Percentiles rank a stretch among this genome's conserved stretches.
These are phyloP conservation scores for Maniola jurtina DNA, from an alignment of 1,140 invertebrate genomes.

Conservation along the genomic window DNA sequence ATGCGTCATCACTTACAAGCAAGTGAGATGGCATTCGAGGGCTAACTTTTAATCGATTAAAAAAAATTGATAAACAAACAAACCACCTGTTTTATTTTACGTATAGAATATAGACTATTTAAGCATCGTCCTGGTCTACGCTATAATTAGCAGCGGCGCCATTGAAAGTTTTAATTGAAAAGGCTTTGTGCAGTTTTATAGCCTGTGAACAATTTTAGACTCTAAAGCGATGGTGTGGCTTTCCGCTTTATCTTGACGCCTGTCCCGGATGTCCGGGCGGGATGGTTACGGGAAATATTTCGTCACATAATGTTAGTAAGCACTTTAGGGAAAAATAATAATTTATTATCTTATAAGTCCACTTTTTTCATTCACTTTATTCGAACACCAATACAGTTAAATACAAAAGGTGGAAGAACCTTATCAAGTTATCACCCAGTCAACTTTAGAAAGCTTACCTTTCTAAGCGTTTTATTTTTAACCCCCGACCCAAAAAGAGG, in stretches of 20 bases:
- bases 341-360: too few relatives aligned
- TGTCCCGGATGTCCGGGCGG: constrained; percentile 23
- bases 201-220: constrained; percentile 65
- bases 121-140: constrained; percentile 57
- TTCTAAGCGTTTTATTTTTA: too few relatives aligned
- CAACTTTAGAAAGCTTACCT: too few relatives aligned
- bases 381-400: too few relatives aligned
- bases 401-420: too few relatives aligned
- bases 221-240: constrained; percentile 37
- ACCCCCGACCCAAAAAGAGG: too few relatives aligned
- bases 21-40: too few relatives aligned
- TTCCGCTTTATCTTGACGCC: constrained; percentile 45
- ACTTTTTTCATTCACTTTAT: too few relatives aligned
- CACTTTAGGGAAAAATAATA: neutral
- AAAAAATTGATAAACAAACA: neutral
- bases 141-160: constrained; percentile 68
- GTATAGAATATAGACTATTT: constrained; percentile 39
- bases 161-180: constrained; percentile 78
- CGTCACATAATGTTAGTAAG: constrained; percentile 17
- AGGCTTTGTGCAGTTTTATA: constrained; percentile 74
- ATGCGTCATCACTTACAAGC: too few relatives aligned
- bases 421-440: too few relatives aligned
- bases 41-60: too few relatives aligned
- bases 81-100: neutral
- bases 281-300: constrained; percentile 26